These are phyloP conservation scores for Eristalis pertinax DNA, from an alignment of 2,888 invertebrate genomes.

Conservation along the genomic window DNA sequence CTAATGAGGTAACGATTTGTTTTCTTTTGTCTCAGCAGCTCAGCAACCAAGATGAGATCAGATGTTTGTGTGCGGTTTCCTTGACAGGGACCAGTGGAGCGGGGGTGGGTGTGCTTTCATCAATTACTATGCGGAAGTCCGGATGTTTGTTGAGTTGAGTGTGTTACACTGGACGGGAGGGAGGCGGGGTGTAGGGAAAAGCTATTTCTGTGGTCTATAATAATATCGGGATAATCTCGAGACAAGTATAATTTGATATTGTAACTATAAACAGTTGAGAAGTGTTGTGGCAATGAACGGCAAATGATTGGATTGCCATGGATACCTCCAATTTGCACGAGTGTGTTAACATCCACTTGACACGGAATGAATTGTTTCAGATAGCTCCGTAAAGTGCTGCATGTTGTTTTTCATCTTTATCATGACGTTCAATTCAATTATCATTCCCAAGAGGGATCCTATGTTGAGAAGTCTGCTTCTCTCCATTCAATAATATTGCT, in stretches of 20 bases:
- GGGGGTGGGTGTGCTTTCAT: neutral
- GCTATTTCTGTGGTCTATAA: neutral
- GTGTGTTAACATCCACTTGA: neutral
- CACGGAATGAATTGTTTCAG: neutral
- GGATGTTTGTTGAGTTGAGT: neutral
- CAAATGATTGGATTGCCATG: neutral
- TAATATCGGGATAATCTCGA: neutral
- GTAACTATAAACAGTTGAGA: neutral
- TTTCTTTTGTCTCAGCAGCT: constrained; percentile 28
- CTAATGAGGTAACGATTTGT: constrained; percentile 58
- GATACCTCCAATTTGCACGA: neutral
- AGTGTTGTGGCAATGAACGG: neutral
- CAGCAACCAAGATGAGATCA: neutral
- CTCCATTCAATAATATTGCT: too few relatives aligned
- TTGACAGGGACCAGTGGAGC: neutral
- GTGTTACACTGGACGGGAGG: neutral
- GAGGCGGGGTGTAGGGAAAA: neutral
- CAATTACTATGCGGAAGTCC: neutral
- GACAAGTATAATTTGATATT: neutral
- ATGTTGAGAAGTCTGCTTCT: too few relatives aligned
- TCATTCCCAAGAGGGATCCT: too few relatives aligned
- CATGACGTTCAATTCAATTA: neutral
- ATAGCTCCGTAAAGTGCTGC: neutral
- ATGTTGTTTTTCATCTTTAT: neutral
- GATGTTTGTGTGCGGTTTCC: neutral